These are phyloP conservation scores for Oeneis ivallda DNA, from an alignment of 2,888 invertebrate species.

Conservation along the genomic window DNA sequence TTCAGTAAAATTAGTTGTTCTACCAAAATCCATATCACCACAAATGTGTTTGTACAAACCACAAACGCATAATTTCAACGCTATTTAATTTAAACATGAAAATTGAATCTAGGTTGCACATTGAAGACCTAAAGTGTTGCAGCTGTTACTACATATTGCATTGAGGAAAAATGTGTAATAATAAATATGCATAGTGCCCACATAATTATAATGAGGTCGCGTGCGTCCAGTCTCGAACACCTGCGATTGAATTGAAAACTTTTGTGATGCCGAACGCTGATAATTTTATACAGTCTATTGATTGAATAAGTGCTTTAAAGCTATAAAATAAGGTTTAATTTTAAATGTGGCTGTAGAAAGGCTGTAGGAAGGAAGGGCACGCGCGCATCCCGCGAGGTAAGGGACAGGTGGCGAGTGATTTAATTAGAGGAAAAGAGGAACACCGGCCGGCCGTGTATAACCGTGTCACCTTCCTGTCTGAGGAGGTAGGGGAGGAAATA, in stretches of 20 bases:
- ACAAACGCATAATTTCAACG: neutral
- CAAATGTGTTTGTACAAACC: neutral
- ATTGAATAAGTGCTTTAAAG: neutral
- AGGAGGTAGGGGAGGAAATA: conserved; percentile 6
- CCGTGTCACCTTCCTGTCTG: conserved; percentile 17
- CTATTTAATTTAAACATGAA: neutral
- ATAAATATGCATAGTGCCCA: conserved; percentile 2
- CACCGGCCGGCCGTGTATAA: conserved; percentile 36
- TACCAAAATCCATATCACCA: too few relatives aligned
- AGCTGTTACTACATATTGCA: conserved; percentile 11
- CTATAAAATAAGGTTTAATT: conserved; percentile 8
- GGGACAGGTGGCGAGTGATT: conserved; percentile 70
- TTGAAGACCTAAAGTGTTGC: conserved; percentile 2
- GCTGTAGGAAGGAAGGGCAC: conserved; percentile 47
- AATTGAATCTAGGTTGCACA: neutral
- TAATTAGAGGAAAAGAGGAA: conserved; percentile 59
- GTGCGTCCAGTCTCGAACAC: conserved; percentile 35
- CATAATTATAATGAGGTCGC: conserved; percentile 18
- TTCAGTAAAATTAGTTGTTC: too few relatives aligned
- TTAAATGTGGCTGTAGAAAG: neutral
- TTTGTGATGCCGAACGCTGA: conserved; percentile 38
- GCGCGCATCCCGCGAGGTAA: conserved; percentile 45
- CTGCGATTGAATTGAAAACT: conserved; percentile 38
- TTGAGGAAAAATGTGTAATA: conserved; percentile 5
- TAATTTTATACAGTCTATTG: conserved; percentile 23